These are phyloP conservation scores for Platyscapa corneri DNA, from an alignment of 1,140 invertebrate species.

Conservation along the genomic window DNA sequence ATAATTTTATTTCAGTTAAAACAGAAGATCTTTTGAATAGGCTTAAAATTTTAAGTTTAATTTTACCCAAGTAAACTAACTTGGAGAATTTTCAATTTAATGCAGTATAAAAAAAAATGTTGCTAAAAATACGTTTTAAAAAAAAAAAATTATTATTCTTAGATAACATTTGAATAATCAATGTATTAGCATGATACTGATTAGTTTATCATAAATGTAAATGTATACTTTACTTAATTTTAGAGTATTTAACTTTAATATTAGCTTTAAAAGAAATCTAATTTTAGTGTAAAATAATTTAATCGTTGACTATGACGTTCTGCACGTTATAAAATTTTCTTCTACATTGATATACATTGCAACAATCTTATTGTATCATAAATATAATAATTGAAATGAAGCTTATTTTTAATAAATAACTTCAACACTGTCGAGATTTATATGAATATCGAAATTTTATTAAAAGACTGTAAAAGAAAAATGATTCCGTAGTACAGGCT, in stretches of 20 bases:
- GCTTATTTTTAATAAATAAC: too few species aligned
- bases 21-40: too few species aligned
- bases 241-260: neutral
- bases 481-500: neutral
- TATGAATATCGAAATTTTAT: neutral
- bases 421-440: neutral
- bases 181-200: neutral
- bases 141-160: neutral
- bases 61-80: too few species aligned
- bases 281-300: neutral
- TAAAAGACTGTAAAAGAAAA: neutral
- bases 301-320: too few species aligned
- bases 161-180: neutral
- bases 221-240: neutral
- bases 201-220: neutral
- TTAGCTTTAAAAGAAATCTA: neutral
- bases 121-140: too few species aligned
- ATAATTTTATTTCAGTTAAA: too few species aligned
- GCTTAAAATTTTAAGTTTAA: too few species aligned
- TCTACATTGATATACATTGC: neutral
- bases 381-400: neutral
- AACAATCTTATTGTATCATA: too few species aligned
- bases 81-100: too few species aligned
- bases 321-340: too few species aligned
- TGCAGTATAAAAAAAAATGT: too few species aligned